Evolutionary conservation across 2,797 vertebrate genomes (phyloP).

Genomic region (Cynodonichthys magdalenae): DNA sequence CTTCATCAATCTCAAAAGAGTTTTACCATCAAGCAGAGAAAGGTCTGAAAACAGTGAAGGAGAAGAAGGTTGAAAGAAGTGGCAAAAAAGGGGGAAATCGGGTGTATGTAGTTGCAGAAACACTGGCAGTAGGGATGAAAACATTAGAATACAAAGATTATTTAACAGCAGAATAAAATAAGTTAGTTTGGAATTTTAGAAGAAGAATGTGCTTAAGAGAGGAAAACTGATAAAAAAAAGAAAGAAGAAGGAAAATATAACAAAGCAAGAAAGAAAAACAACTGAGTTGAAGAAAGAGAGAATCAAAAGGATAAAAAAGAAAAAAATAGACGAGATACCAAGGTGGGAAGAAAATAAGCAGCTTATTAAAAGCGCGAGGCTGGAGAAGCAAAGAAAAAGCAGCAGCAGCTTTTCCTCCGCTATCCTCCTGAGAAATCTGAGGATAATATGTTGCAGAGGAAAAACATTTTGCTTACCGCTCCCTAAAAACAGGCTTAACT

Average conservation of each 20-base stretch:
- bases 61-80: slow-evolving; percentile 7
- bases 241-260: not conserved
- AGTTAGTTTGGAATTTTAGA: slow-evolving; percentile 1
- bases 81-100: not conserved
- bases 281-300: slow-evolving; percentile 23
- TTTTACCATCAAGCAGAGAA: slow-evolving; percentile 50
- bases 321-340: slow-evolving; percentile 40
- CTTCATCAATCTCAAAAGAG: slow-evolving; percentile 68
- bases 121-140: not conserved
- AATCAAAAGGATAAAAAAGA: slow-evolving; percentile 24
- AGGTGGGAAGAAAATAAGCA: slow-evolving; percentile 73
- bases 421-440: slow-evolving; percentile 72
- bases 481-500: slow-evolving; percentile 72
- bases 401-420: slow-evolving; percentile 57
- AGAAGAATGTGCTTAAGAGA: slow-evolving; percentile 10
- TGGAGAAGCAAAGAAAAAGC: slow-evolving; percentile 54
- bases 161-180: slow-evolving; percentile 5
- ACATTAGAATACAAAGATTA: not conserved
- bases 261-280: slow-evolving; percentile 28
- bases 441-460: slow-evolving; percentile 70
- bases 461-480: slow-evolving; percentile 74
- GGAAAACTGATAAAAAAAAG: slow-evolving; percentile 12
- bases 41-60: slow-evolving; percentile 9
- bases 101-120: slow-evolving; percentile 2
- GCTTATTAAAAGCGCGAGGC: slow-evolving; percentile 69